phyloP scores from a whole-genome alignment of 64 coral and sea anemone species.

The Astreopora myriophthalma region DNA sequence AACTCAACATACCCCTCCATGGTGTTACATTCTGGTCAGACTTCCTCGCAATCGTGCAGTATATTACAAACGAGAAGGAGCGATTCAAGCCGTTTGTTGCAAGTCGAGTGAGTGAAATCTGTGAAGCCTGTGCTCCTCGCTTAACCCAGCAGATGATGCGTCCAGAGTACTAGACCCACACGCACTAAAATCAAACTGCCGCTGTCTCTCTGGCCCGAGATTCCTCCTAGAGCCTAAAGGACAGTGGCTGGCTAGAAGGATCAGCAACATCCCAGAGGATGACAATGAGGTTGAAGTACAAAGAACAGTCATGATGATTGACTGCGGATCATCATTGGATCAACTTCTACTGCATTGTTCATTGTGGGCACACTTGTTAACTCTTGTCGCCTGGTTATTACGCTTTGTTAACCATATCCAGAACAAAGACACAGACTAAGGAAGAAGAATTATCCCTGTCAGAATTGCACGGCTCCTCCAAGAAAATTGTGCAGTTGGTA shows the following conservation, averaged over 20 bases:
- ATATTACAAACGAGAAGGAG: slow-evolving; percentile 32
- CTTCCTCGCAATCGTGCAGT: neutral
- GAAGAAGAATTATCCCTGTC: neutral
- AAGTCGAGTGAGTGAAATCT: slow-evolving; percentile 27
- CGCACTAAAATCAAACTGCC: neutral
- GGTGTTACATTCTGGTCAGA: slow-evolving; percentile 34
- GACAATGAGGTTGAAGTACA: neutral
- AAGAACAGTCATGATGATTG: neutral
- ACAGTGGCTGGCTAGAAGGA: neutral
- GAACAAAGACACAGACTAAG: neutral
- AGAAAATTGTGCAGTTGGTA: neutral
- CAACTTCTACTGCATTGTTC: neutral
- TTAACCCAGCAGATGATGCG: slow-evolving; percentile 37
- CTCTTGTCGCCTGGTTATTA: neutral
- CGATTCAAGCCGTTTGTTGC: slow-evolving; percentile 52
- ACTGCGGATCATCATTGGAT: neutral
- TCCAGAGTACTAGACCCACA: neutral
- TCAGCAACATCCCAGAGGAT: neutral
- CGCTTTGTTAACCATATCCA: neutral
- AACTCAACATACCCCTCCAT: neutral
- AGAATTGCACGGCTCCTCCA: neutral
- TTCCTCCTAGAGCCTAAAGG: slow-evolving; percentile 13
- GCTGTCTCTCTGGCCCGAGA: slow-evolving; percentile 20
- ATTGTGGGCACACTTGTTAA: neutral
- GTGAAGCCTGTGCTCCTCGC: neutral